Percentiles rank a stretch among this genome's conserved stretches.
Evolutionary conservation across 2,113 vertebrate genomes (phyloP).

Genomic region (Panthera leo): DNA sequence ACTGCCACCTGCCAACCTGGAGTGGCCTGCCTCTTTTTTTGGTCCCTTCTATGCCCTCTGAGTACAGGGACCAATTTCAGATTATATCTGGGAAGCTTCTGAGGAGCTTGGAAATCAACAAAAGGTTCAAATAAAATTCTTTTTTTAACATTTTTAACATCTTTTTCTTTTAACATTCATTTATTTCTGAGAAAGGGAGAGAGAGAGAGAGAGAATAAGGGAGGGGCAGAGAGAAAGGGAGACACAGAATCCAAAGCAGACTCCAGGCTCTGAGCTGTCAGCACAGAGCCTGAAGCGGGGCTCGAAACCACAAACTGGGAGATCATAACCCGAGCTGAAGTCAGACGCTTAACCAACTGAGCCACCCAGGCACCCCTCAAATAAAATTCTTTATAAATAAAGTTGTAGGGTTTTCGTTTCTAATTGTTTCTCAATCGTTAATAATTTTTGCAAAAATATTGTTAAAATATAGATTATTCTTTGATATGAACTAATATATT

Average conservation of each 20-base stretch:
- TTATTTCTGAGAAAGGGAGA: no score
- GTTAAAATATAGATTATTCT: background rate
- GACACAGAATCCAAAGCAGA: no score
- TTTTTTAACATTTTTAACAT: no score
- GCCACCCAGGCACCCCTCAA: no score
- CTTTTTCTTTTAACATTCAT: no score
- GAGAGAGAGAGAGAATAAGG: no score
- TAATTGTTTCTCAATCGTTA: background rate
- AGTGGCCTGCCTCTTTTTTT: background rate
- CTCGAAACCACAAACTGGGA: no score
- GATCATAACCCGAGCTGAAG: no score
- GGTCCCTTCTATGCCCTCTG: background rate
- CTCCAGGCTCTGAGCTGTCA: no score
- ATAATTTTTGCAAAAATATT: background rate
- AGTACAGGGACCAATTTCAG: background rate
- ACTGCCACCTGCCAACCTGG: background rate
- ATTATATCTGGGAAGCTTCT: background rate
- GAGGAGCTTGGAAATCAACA: background rate
- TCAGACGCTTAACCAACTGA: no score
- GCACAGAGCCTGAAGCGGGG: no score
- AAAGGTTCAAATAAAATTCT: background rate
- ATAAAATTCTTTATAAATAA: background rate
- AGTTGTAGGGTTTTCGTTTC: background rate
- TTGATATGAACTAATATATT: background rate
- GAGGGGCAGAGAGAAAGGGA: no score